Evolutionary conservation across 1,140 invertebrate species (phyloP), one percentile per base, ranked within the genome.

Genomic region (Solenopsis invicta): DNA sequence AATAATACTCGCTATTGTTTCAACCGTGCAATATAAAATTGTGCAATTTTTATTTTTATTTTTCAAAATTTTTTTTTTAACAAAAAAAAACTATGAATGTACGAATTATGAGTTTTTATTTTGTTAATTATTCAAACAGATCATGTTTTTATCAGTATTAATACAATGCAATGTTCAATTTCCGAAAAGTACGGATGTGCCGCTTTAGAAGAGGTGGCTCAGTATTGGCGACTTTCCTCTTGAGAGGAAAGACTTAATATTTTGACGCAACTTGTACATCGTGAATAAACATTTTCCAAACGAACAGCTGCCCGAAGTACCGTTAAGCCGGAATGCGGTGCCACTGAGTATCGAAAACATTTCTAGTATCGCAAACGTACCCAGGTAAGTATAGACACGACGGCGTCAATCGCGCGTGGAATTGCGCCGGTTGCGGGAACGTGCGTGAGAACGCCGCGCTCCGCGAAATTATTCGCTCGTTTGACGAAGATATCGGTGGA

Each of bases 391-490:
- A 8, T 66, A 64, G 59, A 77, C 61, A 29, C 18, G 41, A 66
- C 24, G 59, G 24, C 76, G 80, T 82, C 67, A 48, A 24, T 74
- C 54, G 52, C 52, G 78, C 78, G 52, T 48, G 78, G 50, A 82
- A 82, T 82, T 50, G 67, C 78, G 29, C 18, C 77, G 78, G 50
- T 59, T 21, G 50, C 50, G 21, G 64, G 62, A 69, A 45, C 67
- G 78, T 82, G 80, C 80, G 80, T 82, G 80, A 82, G 67, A 82
- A 82, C 80, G 80, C 52, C 67, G 78, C 66, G 78, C 64, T 81
- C 52, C 67, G 78, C 80, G 24, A 74, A 74, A 82, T 82, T 74
- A 82, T 74, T 74, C 67, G 54, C 80, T 61, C 80, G 67, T 82
- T 82, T 72, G 80, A 82, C 80, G 67, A 82, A 82, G 54, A 61